A percentile compares a stretch with the other conserved stretches of the same genome.
Conservation (phyloP, 2,797 vertebrate species). For the Sphaeramia orbicularis region DNA sequence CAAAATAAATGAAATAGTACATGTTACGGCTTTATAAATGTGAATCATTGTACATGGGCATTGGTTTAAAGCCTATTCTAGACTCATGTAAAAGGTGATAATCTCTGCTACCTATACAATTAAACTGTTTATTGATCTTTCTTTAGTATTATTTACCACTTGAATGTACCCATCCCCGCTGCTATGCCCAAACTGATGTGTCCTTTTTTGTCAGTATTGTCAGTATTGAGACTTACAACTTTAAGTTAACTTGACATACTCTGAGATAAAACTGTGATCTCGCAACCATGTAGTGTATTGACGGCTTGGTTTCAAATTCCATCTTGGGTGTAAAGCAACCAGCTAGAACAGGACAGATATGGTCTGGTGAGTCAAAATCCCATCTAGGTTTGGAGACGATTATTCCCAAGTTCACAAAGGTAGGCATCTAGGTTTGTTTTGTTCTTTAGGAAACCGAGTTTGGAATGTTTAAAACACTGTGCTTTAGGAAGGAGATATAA, state of each 20-base stretch:
- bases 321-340: conserved; percentile 51
- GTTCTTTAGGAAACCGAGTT: conserved; percentile 23
- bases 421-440: conserved; percentile 28
- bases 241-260: conserved; percentile 41
- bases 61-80: too few species aligned
- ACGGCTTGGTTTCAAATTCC: conserved; percentile 63
- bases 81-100: too few species aligned
- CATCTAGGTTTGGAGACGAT: conserved; percentile 40
- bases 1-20: neutral
- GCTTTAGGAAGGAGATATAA: too few species aligned
- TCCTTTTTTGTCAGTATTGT: conserved; percentile 29
- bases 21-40: neutral
- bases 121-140: too few species aligned
- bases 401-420: conserved; percentile 39
- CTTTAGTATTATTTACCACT: too few species aligned
- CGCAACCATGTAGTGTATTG: conserved; percentile 40
- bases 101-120: too few species aligned
- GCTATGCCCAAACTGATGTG: neutral
- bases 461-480: too few species aligned
- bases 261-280: conserved; percentile 46
- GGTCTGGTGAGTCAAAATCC: conserved; percentile 54
- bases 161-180: neutral
- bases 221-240: conserved; percentile 44
- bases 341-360: conserved; percentile 52
- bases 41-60: too few species aligned